Base-by-base conservation (phyloP, 2,888 invertebrate genomes). In the Chironomus riparius region DNA sequence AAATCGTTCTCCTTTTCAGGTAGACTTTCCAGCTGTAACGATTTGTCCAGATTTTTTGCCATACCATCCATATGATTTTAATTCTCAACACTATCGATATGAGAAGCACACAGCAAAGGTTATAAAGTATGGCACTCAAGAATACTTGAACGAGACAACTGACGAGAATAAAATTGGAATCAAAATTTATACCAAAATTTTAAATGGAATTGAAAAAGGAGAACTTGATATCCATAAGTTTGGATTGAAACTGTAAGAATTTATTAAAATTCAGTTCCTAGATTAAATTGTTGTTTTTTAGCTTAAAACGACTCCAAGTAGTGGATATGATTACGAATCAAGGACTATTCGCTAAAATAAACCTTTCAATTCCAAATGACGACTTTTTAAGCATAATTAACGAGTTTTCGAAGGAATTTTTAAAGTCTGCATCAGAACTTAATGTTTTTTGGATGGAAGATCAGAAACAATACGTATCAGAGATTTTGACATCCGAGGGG, bases 381-480 rank as follows among this genome's bases (percentile, higher is more conserved):
- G 56, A 56, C n/a, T 56, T 56, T 6, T 18, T 56, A 18, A n/a
- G 18, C 4, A 5, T 56, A 18, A 56, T 56, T 0, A 56, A 56
- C n/a, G n/a, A 4, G 5, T 56, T 15, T 15, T 5, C 4, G 0
- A 56, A 56, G 7, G 15, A n/a, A n/a, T 15, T 18, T 18, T 7
- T 56, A 6, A 2, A 5, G 1, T 3, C 3, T 15, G 6, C 6
- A 0, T 2, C 2, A 0, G 2, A 2, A 7, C 4, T n/a, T 4
- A 4, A 3, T 18, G 2, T 7, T 2, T 1, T 2, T 0, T 15
- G 15, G 7, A 18, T 15, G 18, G 56, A 56, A n/a, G 5, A 15
- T 1, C 5, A 15, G 3, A 18, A 18, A 15, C 18, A 56, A 56
- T 56, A 18, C 5, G n/a, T 38, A 2, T 38, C 38, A 4, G 38